Evolutionary conservation across 2,888 invertebrate genomes (phyloP).

Genomic region (Trichogramma dendrolimi): DNA sequence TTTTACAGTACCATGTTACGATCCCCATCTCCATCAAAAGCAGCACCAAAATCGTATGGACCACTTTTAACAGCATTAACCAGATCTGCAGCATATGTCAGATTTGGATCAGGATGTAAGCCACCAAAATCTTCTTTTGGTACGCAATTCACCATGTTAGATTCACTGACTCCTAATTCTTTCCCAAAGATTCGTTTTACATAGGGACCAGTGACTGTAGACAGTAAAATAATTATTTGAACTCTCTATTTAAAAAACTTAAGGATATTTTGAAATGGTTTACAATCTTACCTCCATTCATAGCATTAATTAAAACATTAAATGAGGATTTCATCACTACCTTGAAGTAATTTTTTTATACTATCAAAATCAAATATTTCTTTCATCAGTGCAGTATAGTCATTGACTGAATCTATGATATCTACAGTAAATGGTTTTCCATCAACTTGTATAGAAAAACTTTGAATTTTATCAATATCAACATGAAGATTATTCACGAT

Average conservation of each 20-base stretch:
- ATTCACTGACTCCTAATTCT: conserved; percentile 72
- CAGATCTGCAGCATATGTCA: conserved; percentile 76
- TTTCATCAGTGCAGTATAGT: conserved; percentile 89
- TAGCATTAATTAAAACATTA: conserved; percentile 84
- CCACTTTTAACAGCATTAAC: conserved; percentile 62
- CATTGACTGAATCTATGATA: conserved; percentile 84
- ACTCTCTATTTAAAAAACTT: background rate
- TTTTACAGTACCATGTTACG: conserved; percentile 45
- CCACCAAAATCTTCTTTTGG: conserved; percentile 95
- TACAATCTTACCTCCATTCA: conserved; percentile 78
- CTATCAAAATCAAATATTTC: conserved; percentile 91
- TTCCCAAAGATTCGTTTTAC: conserved; percentile 82
- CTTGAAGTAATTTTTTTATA: conserved; percentile 70
- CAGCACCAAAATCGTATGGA: conserved; percentile 78
- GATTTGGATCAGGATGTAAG: conserved; percentile 94
- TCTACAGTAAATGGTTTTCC: conserved; percentile 74
- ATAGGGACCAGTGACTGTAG: conserved; percentile 92
- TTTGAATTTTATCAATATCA: conserved; percentile 68
- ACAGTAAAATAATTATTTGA: conserved; percentile 12
- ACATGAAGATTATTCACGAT: conserved; percentile 75
- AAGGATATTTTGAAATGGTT: conserved; percentile 6
- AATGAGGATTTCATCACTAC: conserved; percentile 67
- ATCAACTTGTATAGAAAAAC: conserved; percentile 59
- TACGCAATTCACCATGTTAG: conserved; percentile 69
- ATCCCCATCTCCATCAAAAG: conserved; percentile 96